Evolutionary conservation across 2,888 invertebrate genomes (phyloP), one percentile per base, ranked within the genome.

Genomic region (Saturnia pavonia): DNA sequence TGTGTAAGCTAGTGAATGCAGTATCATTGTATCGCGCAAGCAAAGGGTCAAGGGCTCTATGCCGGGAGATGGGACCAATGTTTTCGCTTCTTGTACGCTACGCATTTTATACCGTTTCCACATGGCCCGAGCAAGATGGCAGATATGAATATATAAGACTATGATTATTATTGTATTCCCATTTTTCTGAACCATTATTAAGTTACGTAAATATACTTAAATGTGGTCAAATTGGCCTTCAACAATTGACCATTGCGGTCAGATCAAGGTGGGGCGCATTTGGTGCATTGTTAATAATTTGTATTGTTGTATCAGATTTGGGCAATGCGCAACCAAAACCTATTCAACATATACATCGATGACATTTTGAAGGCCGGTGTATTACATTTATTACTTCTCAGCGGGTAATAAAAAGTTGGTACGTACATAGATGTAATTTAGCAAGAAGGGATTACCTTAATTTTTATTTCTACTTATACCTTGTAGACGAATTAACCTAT

Each of bases 371-470:
- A 92, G 91, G 83, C 80, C 84, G 79, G 82, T 82, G 75, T 80
- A 83, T 87, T 89, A 91, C 88, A 88, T 86, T 91, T 90, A 91
- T 91, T 91, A 90, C 82, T 78, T 82, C 92, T 78, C 92, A 92
- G 92, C 92, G 85, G 91, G 91, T 78, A 84, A 82, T 82, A 81
- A 78, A 76, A 84, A 86, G 87, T 86, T 80, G 87, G 87, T 86
- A 81, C 72, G 51, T 73, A 75, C 78, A 54, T 12, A 43, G 83
- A 83, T 75, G n/a, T 73, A 73, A 8, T 25, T n/a, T 45, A 19
- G 43, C 83, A 84, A 69, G 85, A 87, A 78, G 75, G 60, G 81
- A 40, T 63, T n/a, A 19, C 19, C 11, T 48, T 48, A 2, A 9
- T 45, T 45, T 45, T 12, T 12, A 2, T 48, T 48, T 48, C 1